Base-by-base conservation (phyloP, 2,797 vertebrate species). In the Anguilla anguilla region DNA sequence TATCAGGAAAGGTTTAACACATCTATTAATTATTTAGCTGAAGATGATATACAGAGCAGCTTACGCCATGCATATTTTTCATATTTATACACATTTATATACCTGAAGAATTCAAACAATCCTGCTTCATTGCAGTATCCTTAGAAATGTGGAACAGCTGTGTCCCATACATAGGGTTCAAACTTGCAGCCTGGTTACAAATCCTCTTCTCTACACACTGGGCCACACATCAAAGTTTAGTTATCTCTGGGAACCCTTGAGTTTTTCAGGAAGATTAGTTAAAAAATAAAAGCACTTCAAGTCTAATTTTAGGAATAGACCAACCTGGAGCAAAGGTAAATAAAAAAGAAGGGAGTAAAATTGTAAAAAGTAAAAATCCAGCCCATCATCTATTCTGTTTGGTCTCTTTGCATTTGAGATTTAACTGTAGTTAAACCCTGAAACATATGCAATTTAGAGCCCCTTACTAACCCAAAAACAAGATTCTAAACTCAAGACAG, bases 11-110 rank as follows among this genome's bases (percentile, higher is more conserved):
- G 19, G 46, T 28, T 35, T 43, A 43, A 85, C 19, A 28, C 35
- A 28, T 1, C 43, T 85, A 46, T 9, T 81, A 46, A 64, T 61
- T 64, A 83, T 64, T 69, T 53, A 11, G 17, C 49, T 72, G 39
- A 46, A 83, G 51, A n/a, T 53, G 25, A 39, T 53, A 39, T 28
- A 69, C 0, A 53, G 53, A 85, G 3, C 6, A 72, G 25, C 61
- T 72, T 46, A 53, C 49, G 0, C 4, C 85, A 88, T 9, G 61
- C n/a, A 28, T 77, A 57, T 89, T 87, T 64, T 87, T 19, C 86
- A 74, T 9, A 86, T 67, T 81, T 6, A 46, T 46, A 46, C 82
- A 0, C 89, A 35, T 88, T 59, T 87, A 77, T 49, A 55, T 77
- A 82, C 84, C 35, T 87, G 87, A 67, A 84, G 22, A 35, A 28